Base-by-base conservation (phyloP, 1,140 invertebrate species). In the Popillia japonica region DNA sequence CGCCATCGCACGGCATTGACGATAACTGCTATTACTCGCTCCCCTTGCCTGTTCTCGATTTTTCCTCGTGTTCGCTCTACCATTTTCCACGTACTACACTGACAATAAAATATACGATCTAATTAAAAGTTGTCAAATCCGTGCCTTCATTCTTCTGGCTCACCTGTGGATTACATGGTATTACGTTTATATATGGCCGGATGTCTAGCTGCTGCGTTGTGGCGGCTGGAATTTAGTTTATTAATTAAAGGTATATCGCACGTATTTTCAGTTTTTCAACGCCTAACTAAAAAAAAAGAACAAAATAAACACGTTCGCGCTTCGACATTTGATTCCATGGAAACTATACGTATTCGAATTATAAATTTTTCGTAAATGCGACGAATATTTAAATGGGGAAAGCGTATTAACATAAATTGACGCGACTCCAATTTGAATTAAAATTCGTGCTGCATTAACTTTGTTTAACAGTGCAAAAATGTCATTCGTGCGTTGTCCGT, bases 51-150 rank as follows among this genome's bases (percentile, higher is more conserved):
- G 1, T 68, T 10, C 22, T 34, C 22, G 22, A 68, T 68, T 68
- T 68, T 22, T 34, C 22, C 44, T 27, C 61, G 27, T 27, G 27
- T 68, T 68, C 61, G 61, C 61, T 68, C 22, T 68, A 9, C 61
- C 27, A 20, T n/a, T 68, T 22, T 27, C 61, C 61, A 14, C 61
- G 10, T 68, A 17, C 48, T 68, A 27, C 22, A 68, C 59, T 20
- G 59, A 61, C 59, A 61, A 61, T 61, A 61, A 61, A 61, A 68
- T 68, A 68, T 68, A 34, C 22, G 61, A 68, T 68, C 61, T 68
- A 68, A 68, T 68, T 68, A 68, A 68, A 68, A 68, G 61, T 68
- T 68, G 61, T 68, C 61, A 68, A 68, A 68, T 68, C 61, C 61
- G 22, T 68, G 22, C 61, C 11, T 68, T 27, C 22, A 68, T 68